phyloP scores from a whole-genome alignment of 2,797 vertebrate species.

The Vultur gryphus region DNA sequence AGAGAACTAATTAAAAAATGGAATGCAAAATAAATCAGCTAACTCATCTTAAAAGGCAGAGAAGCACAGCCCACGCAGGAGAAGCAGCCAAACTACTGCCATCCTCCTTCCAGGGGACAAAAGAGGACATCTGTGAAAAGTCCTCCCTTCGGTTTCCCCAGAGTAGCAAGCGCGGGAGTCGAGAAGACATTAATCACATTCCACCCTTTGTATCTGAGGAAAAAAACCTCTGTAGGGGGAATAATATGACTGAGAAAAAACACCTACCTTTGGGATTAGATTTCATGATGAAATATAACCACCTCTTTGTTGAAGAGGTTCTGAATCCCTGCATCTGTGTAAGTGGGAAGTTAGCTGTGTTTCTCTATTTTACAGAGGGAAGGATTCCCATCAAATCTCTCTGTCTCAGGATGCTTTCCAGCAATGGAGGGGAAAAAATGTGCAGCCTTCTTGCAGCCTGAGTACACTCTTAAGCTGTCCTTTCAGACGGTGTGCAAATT shows the following conservation, averaged over 20 bases:
- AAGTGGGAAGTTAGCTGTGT: conserved; percentile 56
- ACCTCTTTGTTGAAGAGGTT: conserved; percentile 46
- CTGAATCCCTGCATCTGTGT: conserved; percentile 55
- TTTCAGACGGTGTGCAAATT: conserved; percentile 49
- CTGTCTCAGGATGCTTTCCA: conserved; percentile 34
- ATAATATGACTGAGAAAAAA: conserved; percentile 39
- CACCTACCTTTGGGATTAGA: conserved; percentile 36
- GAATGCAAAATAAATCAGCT: conserved; percentile 57
- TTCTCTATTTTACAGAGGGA: conserved; percentile 53
- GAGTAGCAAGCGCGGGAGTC: background rate
- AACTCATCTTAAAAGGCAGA: conserved; percentile 6
- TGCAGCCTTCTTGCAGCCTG: conserved; percentile 9
- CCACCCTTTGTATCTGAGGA: conserved; percentile 3
- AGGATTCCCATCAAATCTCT: conserved; percentile 48
- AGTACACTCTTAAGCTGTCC: background rate
- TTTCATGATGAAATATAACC: conserved; percentile 63
- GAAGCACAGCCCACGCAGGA: background rate
- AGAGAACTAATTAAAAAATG: conserved; percentile 48
- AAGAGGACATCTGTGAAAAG: conserved; percentile 9
- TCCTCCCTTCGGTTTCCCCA: background rate
- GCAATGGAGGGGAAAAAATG: conserved; percentile 24
- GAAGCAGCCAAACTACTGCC: background rate
- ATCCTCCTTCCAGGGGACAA: background rate
- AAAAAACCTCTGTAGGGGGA: background rate
- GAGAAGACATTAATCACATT: conserved; percentile 52